phyloP scores from a whole-genome alignment of 2,888 invertebrate species.

The Danaus chrysippus region DNA sequence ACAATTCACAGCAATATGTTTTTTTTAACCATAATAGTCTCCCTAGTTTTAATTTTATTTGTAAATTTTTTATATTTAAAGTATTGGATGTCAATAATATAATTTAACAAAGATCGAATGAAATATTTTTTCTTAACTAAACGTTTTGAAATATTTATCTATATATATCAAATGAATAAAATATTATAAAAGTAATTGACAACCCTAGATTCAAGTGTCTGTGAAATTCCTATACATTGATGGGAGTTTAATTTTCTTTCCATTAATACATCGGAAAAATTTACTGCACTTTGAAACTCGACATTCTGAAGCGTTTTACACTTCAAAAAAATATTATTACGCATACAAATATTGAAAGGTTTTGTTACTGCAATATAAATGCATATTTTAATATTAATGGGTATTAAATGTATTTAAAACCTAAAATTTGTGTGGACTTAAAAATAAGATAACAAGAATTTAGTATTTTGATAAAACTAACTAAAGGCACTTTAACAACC shows the following conservation, averaged over 20 bases:
- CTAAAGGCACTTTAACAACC: no score
- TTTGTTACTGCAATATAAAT: slow-evolving; percentile 10
- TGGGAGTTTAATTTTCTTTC: slow-evolving; percentile 11
- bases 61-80: no score
- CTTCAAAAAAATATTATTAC: background rate
- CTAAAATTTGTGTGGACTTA: no score
- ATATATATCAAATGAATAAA: background rate
- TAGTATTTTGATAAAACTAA: no score
- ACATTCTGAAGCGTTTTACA: background rate
- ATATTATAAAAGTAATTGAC: background rate
- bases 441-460: no score
- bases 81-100: no score
- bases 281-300: slow-evolving; percentile 8
- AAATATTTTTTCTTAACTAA: background rate
- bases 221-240: slow-evolving; percentile 11
- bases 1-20: no score
- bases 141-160: background rate
- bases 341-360: background rate
- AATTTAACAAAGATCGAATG: no score
- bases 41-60: no score
- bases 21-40: no score
- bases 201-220: slow-evolving; percentile 8
- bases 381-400: background rate
- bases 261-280: slow-evolving; percentile 9
- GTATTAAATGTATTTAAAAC: no score